Conservation (phyloP, 92 coral and sea anemone genomes). For the Desmophyllum pertusum region DNA sequence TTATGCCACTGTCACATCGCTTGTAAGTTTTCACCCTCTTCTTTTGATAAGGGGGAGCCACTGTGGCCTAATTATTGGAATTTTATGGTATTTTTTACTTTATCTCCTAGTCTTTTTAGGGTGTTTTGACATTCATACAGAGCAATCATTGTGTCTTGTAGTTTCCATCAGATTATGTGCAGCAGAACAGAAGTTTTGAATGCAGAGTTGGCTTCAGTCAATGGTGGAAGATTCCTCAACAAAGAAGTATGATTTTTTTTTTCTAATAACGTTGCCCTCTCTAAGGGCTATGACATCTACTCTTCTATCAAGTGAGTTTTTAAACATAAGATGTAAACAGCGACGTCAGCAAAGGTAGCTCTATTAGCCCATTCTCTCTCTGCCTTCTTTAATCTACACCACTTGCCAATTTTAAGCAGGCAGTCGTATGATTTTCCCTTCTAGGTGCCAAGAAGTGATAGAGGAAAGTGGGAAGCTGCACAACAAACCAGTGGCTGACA, state of each 20-base stretch:
- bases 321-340: background rate
- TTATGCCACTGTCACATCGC: conserved; percentile 96
- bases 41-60: background rate
- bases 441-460: conserved; percentile 79
- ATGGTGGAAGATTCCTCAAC: conserved; percentile 83
- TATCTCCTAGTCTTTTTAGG: background rate
- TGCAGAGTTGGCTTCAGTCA: conserved; percentile 86
- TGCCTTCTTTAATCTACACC: background rate
- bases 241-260: conserved; percentile 60
- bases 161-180: conserved; percentile 87
- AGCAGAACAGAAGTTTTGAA: conserved; percentile 87
- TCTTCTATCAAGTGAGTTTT: background rate
- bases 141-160: conserved; percentile 7
- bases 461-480: conserved; percentile 68
- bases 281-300: no score
- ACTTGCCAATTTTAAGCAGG: background rate
- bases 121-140: background rate
- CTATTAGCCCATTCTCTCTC: background rate
- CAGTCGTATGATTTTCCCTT: background rate
- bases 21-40: conserved; percentile 34
- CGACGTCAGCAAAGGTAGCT: background rate
- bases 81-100: no score
- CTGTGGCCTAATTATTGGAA: background rate
- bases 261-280: no score
- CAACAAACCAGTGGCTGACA: conserved; percentile 58